Base-by-base conservation (phyloP, 2,797 vertebrate genomes). In the Pseudomugil gertrudae region DNA sequence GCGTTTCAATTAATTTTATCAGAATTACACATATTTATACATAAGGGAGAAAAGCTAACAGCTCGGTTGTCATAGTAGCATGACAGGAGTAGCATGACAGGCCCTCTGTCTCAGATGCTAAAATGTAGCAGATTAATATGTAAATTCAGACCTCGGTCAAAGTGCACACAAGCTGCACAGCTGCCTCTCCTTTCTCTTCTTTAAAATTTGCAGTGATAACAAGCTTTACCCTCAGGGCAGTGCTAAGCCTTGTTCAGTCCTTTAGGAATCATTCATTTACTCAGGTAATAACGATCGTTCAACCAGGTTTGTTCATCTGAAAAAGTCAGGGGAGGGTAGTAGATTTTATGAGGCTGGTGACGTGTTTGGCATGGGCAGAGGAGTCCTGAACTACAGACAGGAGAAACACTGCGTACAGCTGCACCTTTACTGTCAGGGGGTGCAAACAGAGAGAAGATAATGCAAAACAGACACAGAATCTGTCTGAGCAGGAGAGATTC, bases 11-110 rank as follows among this genome's bases (percentile, higher is more conserved):
- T 93, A 93, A 92, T 93, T 85, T 94, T 93, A 94, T 93, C 93
- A 89, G 90, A 93, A 93, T 86, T 87, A 86, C 87, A 93, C 90
- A 93, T 93, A 94, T 94, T 94, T 93, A 93, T 91, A 92, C 84
- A 92, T 81, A 85, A 83, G 83, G 87, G 84, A 80, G 32, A 87
- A 90, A 91, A 84, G 76, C 82, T 90, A 90, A 92, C 85, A 89
- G 81, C 76, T 80, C 78, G 72, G 89, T 92, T 92, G 91, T 93
- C 90, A 85, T 85, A 86, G 78, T 78, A 80, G 87, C 67, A 55
- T 85, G 87, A 90, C 87, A 91, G 89, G 75, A 81, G 83, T n/a
- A n/a, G n/a, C n/a, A n/a, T n/a, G n/a, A n/a, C n/a, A n/a, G n/a
- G 78, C 77, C 80, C 78, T 86, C 74, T 87, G 88, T 93, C 80